Evolutionary conservation across 2,888 invertebrate genomes (phyloP), one percentile per base, ranked within the genome.

Genomic region (Oscheius sp.): DNA sequence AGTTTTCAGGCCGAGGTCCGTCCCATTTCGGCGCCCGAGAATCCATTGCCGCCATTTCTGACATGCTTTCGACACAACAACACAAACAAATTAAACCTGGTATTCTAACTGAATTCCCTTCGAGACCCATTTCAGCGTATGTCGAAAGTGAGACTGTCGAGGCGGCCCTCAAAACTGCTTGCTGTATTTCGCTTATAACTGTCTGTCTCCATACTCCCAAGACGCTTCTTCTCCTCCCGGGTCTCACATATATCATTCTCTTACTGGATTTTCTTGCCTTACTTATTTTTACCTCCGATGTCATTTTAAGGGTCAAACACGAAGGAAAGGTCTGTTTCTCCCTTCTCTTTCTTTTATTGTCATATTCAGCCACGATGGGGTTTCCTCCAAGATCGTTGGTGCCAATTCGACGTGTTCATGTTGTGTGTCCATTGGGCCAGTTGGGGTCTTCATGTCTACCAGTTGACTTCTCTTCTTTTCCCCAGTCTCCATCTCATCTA

Each of bases 351-450:
- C 13, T 9, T 74, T 13, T 35, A 35, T 53, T 1, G 25, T 2
- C 6, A 16, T 49, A 18, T 66, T 52, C 52, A 66, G 66, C 66
- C 66, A 1, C 52, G 66, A 27, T 66, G 66, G 66, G 66, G 52
- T 13, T 76, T 73, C 73, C 75, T 78, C 59, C 55, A 74, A n/a
- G 73, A 98, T 90, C 94, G 96, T 88, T 99, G 99, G 99, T 97
- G 97, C 89, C 95, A 97, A 90, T 99, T 99, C 91, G 99, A 99
- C 91, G 94, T 95, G 21, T 93, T 94, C 73, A 97, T 99, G 96
- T 95, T 97, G 55, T 92, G 96, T 88, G 95, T 96, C 88, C 92
- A 97, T 27, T 97, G 97, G 96, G 92, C 95, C 43, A 99, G 99
- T 9, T 94, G 97, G 61, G 92, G 96, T 84, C 91, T 99, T 46